Base-by-base conservation (phyloP, 2,888 invertebrate genomes). In the Bursaphelenchus okinawaensis region DNA sequence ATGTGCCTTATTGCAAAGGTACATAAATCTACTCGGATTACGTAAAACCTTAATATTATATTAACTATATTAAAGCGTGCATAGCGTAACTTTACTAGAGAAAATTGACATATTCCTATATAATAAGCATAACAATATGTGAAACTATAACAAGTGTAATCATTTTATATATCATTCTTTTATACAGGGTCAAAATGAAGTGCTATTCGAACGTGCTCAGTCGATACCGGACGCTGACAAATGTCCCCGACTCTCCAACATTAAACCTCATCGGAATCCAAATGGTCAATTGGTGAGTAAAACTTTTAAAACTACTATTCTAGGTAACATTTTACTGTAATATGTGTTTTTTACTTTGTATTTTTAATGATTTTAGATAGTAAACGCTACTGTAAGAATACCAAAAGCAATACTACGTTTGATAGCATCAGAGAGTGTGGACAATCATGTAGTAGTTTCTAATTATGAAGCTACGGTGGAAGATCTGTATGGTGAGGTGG, bases 121-220 rank as follows among this genome's bases (percentile, higher is more conserved):
- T n/a, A n/a, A n/a, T n/a, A n/a, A n/a, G n/a, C n/a, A n/a, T n/a
- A n/a, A n/a, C n/a, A n/a, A n/a, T n/a, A n/a, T n/a, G n/a, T n/a
- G n/a, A n/a, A n/a, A n/a, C n/a, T n/a, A n/a, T n/a, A n/a, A n/a
- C n/a, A n/a, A n/a, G n/a, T n/a, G n/a, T n/a, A n/a, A n/a, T n/a
- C n/a, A n/a, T n/a, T n/a, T n/a, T n/a, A n/a, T n/a, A n/a, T n/a
- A n/a, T n/a, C n/a, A n/a, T n/a, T n/a, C n/a, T n/a, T n/a, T n/a
- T 28, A 69, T 75, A 22, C 69, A 78, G 78, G 68, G 72, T 29
- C 73, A 75, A 62, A 77, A 77, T 69, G 80, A 79, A 62, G 73
- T 80, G 29, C 70, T 79, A 52, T 80, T 80, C 68, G 80, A 80
- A 66, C 74, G 78, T 54, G 71, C 77, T 58, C 22, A 75, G 76